Percentiles rank a stretch among this genome's conserved stretches.
These are phyloP conservation scores for Drosophila pullipes DNA, from an alignment of 2,888 invertebrate genomes.

Conservation along the genomic window DNA sequence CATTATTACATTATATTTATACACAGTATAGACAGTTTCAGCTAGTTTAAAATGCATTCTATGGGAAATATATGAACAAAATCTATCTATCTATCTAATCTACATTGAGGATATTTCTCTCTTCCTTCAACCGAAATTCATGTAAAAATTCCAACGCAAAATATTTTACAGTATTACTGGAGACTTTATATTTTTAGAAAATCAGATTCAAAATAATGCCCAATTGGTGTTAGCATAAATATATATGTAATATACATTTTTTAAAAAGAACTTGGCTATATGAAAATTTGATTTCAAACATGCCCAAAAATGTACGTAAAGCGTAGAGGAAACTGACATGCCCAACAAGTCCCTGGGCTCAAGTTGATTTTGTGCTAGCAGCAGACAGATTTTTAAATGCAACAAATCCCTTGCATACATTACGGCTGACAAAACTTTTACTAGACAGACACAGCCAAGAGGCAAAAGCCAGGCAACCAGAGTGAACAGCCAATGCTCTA, in stretches of 20 bases:
- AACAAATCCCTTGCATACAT: conserved; percentile 63
- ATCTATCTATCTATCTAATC: not conserved
- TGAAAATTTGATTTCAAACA: conserved; percentile 4
- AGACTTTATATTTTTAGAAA: not conserved
- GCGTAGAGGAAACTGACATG: conserved; percentile 6
- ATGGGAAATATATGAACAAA: not conserved
- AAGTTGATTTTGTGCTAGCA: conserved; percentile 6
- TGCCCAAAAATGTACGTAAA: not conserved
- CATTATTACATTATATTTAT: not conserved
- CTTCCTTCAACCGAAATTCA: not conserved
- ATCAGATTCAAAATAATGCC: not conserved
- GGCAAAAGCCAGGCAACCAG: not conserved
- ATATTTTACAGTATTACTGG: not conserved
- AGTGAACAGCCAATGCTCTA: not conserved
- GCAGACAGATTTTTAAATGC: conserved; percentile 45
- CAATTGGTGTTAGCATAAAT: not conserved
- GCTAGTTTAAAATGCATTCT: not conserved
- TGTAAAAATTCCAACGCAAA: not conserved
- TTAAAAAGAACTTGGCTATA: not conserved
- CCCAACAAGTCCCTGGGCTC: conserved; percentile 10
- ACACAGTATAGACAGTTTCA: not conserved
- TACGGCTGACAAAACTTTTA: conserved; percentile 50
- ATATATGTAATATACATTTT: not conserved
- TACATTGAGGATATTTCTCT: not conserved
- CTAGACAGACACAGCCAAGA: conserved; percentile 14